Evolutionary conservation across 2,888 invertebrate genomes (phyloP), one percentile per base, ranked within the genome.

Genomic region (Suillia variegata): DNA sequence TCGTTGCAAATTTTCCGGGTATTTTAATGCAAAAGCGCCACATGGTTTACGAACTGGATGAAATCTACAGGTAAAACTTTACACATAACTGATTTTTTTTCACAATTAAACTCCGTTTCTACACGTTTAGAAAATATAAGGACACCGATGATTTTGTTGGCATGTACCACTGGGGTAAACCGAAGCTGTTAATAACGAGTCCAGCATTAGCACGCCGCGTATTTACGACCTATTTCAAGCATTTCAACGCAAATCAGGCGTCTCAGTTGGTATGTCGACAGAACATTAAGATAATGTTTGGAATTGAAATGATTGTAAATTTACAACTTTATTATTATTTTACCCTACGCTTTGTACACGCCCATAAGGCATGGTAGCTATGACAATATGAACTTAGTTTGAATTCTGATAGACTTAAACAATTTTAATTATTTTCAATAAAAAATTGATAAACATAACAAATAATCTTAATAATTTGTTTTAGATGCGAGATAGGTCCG

Each of bases 11-110:
- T 58, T 68, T 79, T 24, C 76, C 77, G 2, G 67, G 67, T 33
- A 57, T 73, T 61, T 64, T 73, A 6, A 68, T 67, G 0, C 61
- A 74, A 59, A 77, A 73, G 54, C 68, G 70, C n/a, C 73, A 78
- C 52, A 52, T 74, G 1, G 64, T 72, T 10, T 78, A 80, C 58
- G 80, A 82, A 58, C 24, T 81, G 0, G 65, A 78, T 52, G 70
- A 78, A 2, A 76, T 83, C n/a, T 84, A 84, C 65, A 69, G 71
- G 84, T 84, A n/a, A n/a, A n/a, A n/a, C n/a, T n/a, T n/a, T n/a
- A n/a, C n/a, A n/a, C n/a, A n/a, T n/a, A n/a, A n/a, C n/a, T 67
- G 63, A 31, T 52, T 13, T 15, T 21, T 15, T 21, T 18, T 10
- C n/a, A 10, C 18, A 20, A 22, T 13, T 8, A 15, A 47, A 3